Evolutionary conservation across 2,113 vertebrate genomes (phyloP), one percentile per base, ranked within the genome.

Genomic region (Trinectes maculatus): DNA sequence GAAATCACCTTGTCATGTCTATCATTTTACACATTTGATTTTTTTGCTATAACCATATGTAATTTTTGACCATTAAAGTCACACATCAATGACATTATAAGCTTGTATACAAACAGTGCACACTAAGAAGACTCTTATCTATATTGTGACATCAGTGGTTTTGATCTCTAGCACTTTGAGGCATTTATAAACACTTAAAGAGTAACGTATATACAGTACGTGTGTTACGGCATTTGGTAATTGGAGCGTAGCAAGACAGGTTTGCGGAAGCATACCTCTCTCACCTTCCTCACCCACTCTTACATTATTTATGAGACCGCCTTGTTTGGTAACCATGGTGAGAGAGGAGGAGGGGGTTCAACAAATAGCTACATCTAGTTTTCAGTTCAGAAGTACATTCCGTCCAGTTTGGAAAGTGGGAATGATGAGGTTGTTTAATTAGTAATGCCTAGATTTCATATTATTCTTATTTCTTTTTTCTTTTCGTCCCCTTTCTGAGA

Each of bases 251-350:
- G 42, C 54, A 52, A 72, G 71, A 37, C 64, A 13, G 71, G 64
- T 60, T 77, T 71, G 77, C 77, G 85, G 86, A 88, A 89, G 91
- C 79, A 33, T 47, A 82, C 75, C 86, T 91, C 89, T 83, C 89
- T 92, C 80, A 86, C 88, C 85, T 87, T 84, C 90, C 91, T 92
- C 85, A 90, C 87, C 78, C 85, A 74, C 54, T 88, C 85, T 66
- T 93, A 74, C 87, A 93, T 92, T 80, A 92, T 92, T 93, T 78
- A 93, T 90, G 87, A 92, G 85, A 21, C 61, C 11, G 18, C 80
- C 74, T 70, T 86, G 83, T 89, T 90, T 84, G 75, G 91, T 93
- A 85, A 88, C 91, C 85, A 91, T 90, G 77, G 90, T 53, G 76
- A 90, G 39, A 46, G 51, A 76, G n/a, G 57, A 61, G 53, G 34